phyloP scores from a whole-genome alignment of 1,140 invertebrate species.

The Zaprionus tsacasi region DNA sequence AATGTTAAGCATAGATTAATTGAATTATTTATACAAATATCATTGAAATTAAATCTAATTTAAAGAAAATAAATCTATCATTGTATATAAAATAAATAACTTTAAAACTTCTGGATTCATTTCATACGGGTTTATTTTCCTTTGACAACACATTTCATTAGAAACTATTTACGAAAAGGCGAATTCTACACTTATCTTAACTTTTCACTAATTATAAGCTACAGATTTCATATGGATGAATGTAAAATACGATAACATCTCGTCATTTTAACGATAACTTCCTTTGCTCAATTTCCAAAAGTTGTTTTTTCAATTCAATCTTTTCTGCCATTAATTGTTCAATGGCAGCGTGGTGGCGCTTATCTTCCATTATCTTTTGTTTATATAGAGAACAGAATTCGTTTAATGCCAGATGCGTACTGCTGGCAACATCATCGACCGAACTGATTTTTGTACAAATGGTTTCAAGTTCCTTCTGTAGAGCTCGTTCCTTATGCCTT shows the following conservation, averaged over 20 bases:
- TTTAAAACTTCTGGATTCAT: background rate
- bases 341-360: slow-evolving; percentile 56
- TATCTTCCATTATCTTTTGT: slow-evolving; percentile 62
- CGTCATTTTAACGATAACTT: slow-evolving; percentile 59
- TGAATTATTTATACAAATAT: background rate
- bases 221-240: slow-evolving; percentile 9
- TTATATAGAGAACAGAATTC: slow-evolving; percentile 67
- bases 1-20: background rate
- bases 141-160: slow-evolving; percentile 8
- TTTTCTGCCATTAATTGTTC: slow-evolving; percentile 69
- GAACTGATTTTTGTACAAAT: slow-evolving; percentile 44
- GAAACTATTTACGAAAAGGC: slow-evolving; percentile 15
- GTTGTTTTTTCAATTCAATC: slow-evolving; percentile 63
- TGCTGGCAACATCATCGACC: slow-evolving; percentile 45
- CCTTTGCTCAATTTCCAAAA: slow-evolving; percentile 64
- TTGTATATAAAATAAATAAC: background rate
- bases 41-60: background rate
- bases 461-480: slow-evolving; percentile 49
- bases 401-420: slow-evolving; percentile 42
- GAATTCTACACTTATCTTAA: slow-evolving; percentile 14
- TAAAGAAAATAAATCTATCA: too few species aligned
- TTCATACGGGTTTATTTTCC: slow-evolving; percentile 5
- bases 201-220: slow-evolving; percentile 23
- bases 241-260: background rate
- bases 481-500: slow-evolving; percentile 3